Evolutionary conservation across 2,888 invertebrate species (phyloP), one percentile per base, ranked within the genome.

Genomic region (Drosophila multiciliata): DNA sequence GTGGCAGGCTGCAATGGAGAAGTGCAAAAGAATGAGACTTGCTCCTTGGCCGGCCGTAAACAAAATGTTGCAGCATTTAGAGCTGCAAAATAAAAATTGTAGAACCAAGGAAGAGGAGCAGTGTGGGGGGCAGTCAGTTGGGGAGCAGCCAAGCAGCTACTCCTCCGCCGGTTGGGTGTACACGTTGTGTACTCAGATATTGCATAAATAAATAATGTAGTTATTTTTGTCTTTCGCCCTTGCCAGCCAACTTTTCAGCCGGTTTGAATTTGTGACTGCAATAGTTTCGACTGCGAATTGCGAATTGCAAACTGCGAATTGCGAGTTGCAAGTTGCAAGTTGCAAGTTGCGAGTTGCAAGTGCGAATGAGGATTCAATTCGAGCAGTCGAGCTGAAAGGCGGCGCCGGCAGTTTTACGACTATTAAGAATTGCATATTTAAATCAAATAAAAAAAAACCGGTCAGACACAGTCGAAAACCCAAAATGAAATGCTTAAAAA

Each of bases 121-220:
- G 49, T 3, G 49, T 40, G 36, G 36, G 20, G 23, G 23, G 38
- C 59, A 45, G 55, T 26, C 26, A 26, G 26, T 26, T 26, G 26
- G 26, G 26, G 3, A 26, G 29, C 29, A 29, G 29, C 29, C 29
- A 29, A 29, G 12, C 45, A 7, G 20, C 12, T 8, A 23, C 45
- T 23, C 12, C 45, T 8, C 15, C 15, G 8, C 15, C 15, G 8
- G 26, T 55, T 26, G 53, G 45, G 8, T 35, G 8, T 29, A 29
- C 29, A 54, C 36, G 36, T 36, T 54, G 26, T 69, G 57, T 53
- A 63, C 81, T 74, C 83, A 83, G 87, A 75, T 88, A 84, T 84
- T 84, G 84, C 83, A 84, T 84, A 88, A 88, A 84, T 84, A 86
- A 89, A 78, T 83, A 70, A 84, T 83, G 80, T 85, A 80, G 77